Base-by-base conservation (phyloP, 2,113 vertebrate genomes). In the Myrmecobius fasciatus region DNA sequence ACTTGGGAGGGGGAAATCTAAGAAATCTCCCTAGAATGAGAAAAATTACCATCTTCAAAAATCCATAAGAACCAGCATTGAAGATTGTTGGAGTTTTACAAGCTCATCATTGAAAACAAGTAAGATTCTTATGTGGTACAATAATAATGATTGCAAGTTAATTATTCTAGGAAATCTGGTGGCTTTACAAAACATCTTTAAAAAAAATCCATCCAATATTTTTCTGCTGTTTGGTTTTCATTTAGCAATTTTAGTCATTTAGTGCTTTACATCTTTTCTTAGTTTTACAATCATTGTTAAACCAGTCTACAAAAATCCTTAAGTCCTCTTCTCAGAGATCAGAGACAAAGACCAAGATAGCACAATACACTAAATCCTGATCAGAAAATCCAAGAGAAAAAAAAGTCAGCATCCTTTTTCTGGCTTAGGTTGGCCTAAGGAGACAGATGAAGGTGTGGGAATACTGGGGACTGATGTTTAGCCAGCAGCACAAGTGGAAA, bases 131-230 rank as follows among this genome's bases (percentile, higher is more conserved):
- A 89, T 28, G 47, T 48, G 46, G 89, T 48, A 14, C 9, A 22
- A 25, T 0, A 2, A 52, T 31, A 91, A 31, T 75, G 31, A 93
- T 89, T 8, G 56, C 17, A 47, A 92, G 24, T 28, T 36, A 89
- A 51, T 53, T 43, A 14, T 94, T 96, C 36, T 46, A 93, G 93
- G 96, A 94, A 97, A 56, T 0, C 28, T 47, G 28, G 91, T 51
- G 53, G 60, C 90, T 97, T 97, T 97, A 51, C 0, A 11, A 91
- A 96, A 96, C 24, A 95, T 36, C 56, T 31, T 67, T 67, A 67
- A 67, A 3, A 67, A 67, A 3, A 67, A 67, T 67, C 1, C 31
- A 67, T 67, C 31, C 11, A 67, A 2, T 67, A 67, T 36, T 67
- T 67, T 67, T 67, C 31, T 36, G 60, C 60, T 36, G 2, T 36